Evolutionary conservation across 1,140 invertebrate species (phyloP), one percentile per base, ranked within the genome.

Genomic region (Drosophila aff.): DNA sequence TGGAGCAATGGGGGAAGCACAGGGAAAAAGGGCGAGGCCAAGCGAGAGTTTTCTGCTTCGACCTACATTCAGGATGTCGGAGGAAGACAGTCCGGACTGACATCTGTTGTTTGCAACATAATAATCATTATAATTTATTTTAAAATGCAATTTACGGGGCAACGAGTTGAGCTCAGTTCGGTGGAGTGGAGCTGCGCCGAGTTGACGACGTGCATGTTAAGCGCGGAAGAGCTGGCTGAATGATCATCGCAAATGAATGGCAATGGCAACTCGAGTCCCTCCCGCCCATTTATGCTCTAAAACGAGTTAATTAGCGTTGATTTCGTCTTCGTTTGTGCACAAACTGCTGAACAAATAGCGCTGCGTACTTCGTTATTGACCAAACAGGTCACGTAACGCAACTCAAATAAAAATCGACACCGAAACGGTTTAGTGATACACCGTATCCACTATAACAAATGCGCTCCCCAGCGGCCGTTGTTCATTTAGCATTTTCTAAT

Each of bases 121-220:
- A 89, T 89, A 89, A 89, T 85, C 78, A 85, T 89, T 91, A 89
- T 89, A 89, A 89, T 89, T 89, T 89, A 89, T 89, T 89, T 89
- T 89, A 85, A 89, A 89, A 91, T 90, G 85, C 81, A 89, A 89
- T 89, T 89, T 89, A 81, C 85, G 81, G 74, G 73, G 65, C 68
- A 64, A 46, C 49, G 66, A 68, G 79, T 76, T 43, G 47, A 67
- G 68, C 78, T 49, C 41, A 58, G 52, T 66, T 57, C n/a, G 62
- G 62, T 75, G 41, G 46, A 62, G 58, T 67, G 49, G 46, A 57
- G 50, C 33, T 66, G 66, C 52, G 80, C 59, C 58, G 68, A 76
- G 75, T 66, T 82, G 80, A 68, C 79, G 84, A 40, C 57, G 21
- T 69, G 84, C 85, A 91, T 90, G 74, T 55, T 72, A 85, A 89